Percentiles rank a stretch among this genome's conserved stretches.
These are phyloP conservation scores for Dissostichus mawsoni DNA, from an alignment of 2,113 vertebrate species.

Conservation along the genomic window DNA sequence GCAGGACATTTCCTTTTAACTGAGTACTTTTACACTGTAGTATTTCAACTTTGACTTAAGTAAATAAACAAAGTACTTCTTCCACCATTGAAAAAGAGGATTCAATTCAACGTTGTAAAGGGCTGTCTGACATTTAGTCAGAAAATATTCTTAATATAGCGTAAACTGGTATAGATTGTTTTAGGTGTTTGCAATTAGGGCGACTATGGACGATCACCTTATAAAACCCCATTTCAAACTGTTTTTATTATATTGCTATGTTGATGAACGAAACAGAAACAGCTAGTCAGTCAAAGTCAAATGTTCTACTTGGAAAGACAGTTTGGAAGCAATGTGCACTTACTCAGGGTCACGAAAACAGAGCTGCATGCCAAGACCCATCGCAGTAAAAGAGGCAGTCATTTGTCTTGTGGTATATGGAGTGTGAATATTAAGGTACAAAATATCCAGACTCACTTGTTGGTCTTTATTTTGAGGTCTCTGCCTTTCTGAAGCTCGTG, in stretches of 20 bases:
- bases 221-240: too few relatives aligned
- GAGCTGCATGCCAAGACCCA: not conserved
- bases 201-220: too few relatives aligned
- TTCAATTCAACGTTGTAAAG: too few relatives aligned
- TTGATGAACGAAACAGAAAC: not conserved
- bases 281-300: not conserved
- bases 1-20: too few relatives aligned
- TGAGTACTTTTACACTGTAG: too few relatives aligned
- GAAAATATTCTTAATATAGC: too few relatives aligned
- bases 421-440: not conserved
- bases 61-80: too few relatives aligned
- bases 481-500: constrained; percentile 94
- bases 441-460: constrained; percentile 88
- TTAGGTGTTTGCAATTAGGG: too few relatives aligned
- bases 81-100: too few relatives aligned
- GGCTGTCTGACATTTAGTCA: too few relatives aligned
- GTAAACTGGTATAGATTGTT: too few relatives aligned
- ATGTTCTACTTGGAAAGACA: not conserved
- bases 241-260: not conserved
- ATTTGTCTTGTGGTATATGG: not conserved
- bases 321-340: not conserved
- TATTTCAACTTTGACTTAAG: too few relatives aligned
- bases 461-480: constrained; percentile 96
- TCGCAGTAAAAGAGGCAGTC: not conserved
- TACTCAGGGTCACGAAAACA: not conserved